These are phyloP conservation scores for Hirtodrosophila histrioides DNA, from an alignment of 2,888 invertebrate genomes.

Conservation along the genomic window DNA sequence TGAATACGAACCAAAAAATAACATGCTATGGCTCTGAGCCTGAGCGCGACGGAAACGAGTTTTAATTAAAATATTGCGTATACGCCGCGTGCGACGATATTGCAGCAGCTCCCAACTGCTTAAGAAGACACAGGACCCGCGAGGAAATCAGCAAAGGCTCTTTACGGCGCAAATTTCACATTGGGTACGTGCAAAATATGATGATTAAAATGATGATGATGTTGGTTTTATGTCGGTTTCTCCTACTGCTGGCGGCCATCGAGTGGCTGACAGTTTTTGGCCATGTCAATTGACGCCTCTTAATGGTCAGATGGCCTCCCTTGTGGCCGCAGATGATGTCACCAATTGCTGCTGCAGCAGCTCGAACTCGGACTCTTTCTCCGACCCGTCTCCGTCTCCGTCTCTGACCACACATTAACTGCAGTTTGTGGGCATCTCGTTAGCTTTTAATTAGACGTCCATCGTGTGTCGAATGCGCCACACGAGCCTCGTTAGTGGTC, in stretches of 20 bases:
- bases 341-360: constrained; percentile 2
- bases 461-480: constrained; percentile 23
- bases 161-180: background rate
- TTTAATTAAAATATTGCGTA: constrained; percentile 62
- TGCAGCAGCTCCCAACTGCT: too few relatives aligned
- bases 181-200: constrained; percentile 10
- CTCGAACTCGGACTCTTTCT: background rate
- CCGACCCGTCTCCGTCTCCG: background rate
- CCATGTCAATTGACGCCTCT: constrained; percentile 32
- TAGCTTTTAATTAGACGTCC: constrained; percentile 62
- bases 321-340: constrained; percentile 4
- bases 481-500: constrained; percentile 43
- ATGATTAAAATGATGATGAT: background rate
- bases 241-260: constrained; percentile 2
- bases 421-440: constrained; percentile 41
- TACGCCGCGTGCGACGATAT: constrained; percentile 25
- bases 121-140: constrained; percentile 4
- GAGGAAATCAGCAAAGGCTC: background rate
- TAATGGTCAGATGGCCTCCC: constrained; percentile 22
- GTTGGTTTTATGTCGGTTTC: constrained; percentile 1
- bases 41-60: constrained; percentile 36
- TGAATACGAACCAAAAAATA: constrained; percentile 11
- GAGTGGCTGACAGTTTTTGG: constrained; percentile 28
- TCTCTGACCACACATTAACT: constrained; percentile 31
- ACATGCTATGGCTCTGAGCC: background rate